Evolutionary conservation across 2,797 vertebrate species (phyloP).

Genomic region (Rhinogobio ventralis): DNA sequence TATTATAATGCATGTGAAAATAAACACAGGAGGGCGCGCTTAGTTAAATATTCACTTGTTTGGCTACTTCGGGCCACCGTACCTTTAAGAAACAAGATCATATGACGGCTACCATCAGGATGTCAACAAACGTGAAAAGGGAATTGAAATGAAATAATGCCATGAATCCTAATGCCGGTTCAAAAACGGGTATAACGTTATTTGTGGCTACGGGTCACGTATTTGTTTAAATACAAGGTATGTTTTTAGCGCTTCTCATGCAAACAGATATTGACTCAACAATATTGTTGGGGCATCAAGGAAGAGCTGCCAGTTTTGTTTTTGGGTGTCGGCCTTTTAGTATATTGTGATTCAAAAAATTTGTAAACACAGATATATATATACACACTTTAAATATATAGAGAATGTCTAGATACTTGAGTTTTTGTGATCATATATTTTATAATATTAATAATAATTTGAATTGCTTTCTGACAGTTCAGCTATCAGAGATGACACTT

Average conservation of each 20-base stretch:
- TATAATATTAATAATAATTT: background rate
- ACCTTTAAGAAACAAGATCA: slow-evolving; percentile 12
- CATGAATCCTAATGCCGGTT: background rate
- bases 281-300: background rate
- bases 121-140: slow-evolving; percentile 37
- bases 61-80: slow-evolving; percentile 45
- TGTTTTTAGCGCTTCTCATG: background rate
- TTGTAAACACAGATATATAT: no score
- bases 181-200: background rate
- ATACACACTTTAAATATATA: background rate
- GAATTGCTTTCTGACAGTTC: background rate
- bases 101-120: slow-evolving; percentile 13
- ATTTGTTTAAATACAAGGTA: slow-evolving; percentile 38
- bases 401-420: background rate
- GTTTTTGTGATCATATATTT: background rate
- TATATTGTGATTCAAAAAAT: background rate
- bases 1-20: background rate
- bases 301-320: background rate
- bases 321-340: background rate
- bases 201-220: background rate
- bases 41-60: background rate
- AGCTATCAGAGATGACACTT: background rate
- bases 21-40: slow-evolving; percentile 37
- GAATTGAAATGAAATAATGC: background rate
- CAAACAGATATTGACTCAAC: background rate